phyloP scores from a whole-genome alignment of 2,888 invertebrate species.

The Aquatica leii region DNA sequence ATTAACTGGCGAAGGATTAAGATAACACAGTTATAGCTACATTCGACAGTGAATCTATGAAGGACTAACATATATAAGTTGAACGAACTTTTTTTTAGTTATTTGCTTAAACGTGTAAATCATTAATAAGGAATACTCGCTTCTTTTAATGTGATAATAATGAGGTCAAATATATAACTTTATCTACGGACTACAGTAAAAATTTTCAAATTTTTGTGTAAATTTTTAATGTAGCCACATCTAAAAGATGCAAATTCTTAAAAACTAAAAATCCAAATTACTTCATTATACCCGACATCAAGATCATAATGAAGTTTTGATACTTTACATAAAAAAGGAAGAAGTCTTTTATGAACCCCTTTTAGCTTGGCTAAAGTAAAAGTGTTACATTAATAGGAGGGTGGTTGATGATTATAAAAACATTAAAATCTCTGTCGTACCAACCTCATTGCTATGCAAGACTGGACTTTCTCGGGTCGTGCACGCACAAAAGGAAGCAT shows the following conservation, averaged over 20 bases:
- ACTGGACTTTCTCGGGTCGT: constrained; percentile 53
- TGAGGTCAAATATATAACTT: too few relatives aligned
- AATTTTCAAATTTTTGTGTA: background rate
- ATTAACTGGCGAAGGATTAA: too few relatives aligned
- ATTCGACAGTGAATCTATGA: too few relatives aligned
- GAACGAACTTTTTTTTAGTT: too few relatives aligned
- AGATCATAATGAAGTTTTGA: constrained; percentile 53
- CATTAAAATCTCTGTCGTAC: constrained; percentile 59
- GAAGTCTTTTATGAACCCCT: constrained; percentile 57
- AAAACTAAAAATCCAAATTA: constrained; percentile 46
- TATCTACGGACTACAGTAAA: too few relatives aligned
- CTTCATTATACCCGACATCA: constrained; percentile 39
- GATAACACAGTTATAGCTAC: too few relatives aligned
- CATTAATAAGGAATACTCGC: too few relatives aligned
- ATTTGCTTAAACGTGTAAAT: too few relatives aligned
- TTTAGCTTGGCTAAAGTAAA: constrained; percentile 55
- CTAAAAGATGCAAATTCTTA: constrained; percentile 41
- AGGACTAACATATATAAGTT: too few relatives aligned
- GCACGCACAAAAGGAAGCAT: constrained; percentile 55
- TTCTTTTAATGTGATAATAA: too few relatives aligned
- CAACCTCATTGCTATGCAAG: constrained; percentile 60
- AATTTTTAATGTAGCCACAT: background rate
- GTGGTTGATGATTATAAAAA: constrained; percentile 59
- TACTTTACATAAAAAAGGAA: constrained; percentile 60
- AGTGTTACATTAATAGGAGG: constrained; percentile 49